Conservation (phyloP, 2,888 invertebrate genomes). For the Clitarchus hookeri region DNA sequence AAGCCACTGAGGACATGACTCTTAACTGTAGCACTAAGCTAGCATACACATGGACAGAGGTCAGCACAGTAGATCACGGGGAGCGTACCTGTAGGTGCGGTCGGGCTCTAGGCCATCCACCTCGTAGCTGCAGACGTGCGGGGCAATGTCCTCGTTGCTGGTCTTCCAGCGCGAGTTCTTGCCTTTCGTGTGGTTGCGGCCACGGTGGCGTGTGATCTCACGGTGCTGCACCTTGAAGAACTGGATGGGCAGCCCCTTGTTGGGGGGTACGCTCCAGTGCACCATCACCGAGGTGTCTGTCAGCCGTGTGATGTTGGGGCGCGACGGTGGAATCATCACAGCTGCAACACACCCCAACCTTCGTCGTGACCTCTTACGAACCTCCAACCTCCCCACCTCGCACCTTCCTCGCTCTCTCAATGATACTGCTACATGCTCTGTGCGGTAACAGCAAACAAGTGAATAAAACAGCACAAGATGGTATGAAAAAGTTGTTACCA, state of each 20-base stretch:
- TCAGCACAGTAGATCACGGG: not conserved
- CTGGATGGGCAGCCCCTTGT: constrained; percentile 79
- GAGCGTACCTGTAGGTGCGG: constrained; percentile 69
- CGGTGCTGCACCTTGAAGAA: constrained; percentile 89
- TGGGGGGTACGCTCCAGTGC: constrained; percentile 82
- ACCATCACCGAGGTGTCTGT: constrained; percentile 92
- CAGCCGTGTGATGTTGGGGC: constrained; percentile 83
- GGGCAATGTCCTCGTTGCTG: constrained; percentile 78
- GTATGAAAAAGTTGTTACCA: too few relatives aligned
- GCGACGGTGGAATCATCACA: constrained; percentile 83
- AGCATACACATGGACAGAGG: too few relatives aligned
- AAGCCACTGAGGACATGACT: too few relatives aligned
- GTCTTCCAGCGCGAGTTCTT: constrained; percentile 71
- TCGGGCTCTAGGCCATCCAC: constrained; percentile 75
- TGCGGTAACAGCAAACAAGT: too few relatives aligned
- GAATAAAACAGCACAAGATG: too few relatives aligned
- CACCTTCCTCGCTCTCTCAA: too few relatives aligned
- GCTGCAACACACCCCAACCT: constrained; percentile 21
- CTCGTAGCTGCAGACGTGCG: constrained; percentile 76
- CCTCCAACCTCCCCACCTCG: too few relatives aligned
- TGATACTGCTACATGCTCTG: too few relatives aligned
- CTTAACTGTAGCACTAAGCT: too few relatives aligned
- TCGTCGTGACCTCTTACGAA: too few relatives aligned
- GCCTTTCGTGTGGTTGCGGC: constrained; percentile 50
- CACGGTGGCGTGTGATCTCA: constrained; percentile 54